Evolutionary conservation across 2,113 vertebrate species (phyloP).

Genomic region (Andinoacara biseriatus): DNA sequence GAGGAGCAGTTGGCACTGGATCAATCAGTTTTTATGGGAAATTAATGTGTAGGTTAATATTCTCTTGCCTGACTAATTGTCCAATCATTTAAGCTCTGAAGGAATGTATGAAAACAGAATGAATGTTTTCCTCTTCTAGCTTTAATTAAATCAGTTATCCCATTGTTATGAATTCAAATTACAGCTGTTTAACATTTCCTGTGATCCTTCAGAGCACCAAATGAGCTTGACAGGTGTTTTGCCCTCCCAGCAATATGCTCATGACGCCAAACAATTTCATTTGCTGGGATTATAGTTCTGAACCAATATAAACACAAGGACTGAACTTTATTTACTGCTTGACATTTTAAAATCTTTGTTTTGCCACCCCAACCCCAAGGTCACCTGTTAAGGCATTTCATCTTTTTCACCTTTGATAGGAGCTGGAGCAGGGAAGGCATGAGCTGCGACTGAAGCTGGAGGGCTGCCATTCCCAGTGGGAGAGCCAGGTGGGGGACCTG

Average conservation of each 20-base stretch:
- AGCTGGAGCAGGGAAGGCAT: slow-evolving; percentile 80
- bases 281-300: background rate
- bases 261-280: background rate
- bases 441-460: slow-evolving; percentile 78
- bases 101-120: background rate
- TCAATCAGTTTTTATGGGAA: background rate
- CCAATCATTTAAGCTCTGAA: background rate
- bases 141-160: background rate
- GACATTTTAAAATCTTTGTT: background rate
- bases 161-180: background rate
- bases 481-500: slow-evolving; percentile 81
- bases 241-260: background rate
- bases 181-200: background rate
- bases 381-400: background rate
- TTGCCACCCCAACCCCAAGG: background rate
- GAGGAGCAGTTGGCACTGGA: background rate
- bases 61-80: background rate
- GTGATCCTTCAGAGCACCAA: background rate
- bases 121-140: background rate
- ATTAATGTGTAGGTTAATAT: background rate
- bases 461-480: slow-evolving; percentile 74
- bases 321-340: background rate
- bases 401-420: slow-evolving; percentile 51
- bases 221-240: background rate
- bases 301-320: background rate